A percentile compares a stretch with the other conserved stretches of the same genome.
phyloP scores from a whole-genome alignment of 2,797 vertebrate species.

The Furcifer pardalis region DNA sequence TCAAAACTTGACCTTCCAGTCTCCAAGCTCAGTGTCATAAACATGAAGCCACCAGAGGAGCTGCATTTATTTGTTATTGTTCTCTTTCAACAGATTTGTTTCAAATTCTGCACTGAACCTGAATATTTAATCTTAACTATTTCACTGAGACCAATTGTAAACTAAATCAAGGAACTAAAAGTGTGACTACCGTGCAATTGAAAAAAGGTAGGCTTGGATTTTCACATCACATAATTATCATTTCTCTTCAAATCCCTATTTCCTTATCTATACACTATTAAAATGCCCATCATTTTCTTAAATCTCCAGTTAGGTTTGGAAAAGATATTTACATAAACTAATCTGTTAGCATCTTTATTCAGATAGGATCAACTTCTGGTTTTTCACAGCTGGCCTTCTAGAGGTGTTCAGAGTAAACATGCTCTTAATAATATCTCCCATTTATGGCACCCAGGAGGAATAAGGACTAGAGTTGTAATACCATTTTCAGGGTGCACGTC shows the following conservation, averaged over 20 bases:
- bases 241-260: conserved; percentile 49
- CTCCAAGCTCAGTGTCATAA: too few relatives aligned
- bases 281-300: conserved; percentile 59
- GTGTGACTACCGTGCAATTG: neutral
- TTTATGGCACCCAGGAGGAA: conserved; percentile 52
- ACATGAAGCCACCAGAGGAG: too few relatives aligned
- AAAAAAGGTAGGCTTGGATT: conserved; percentile 20
- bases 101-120: neutral
- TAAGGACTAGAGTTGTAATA: conserved; percentile 52
- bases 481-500: conserved; percentile 56
- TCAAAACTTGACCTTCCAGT: too few relatives aligned
- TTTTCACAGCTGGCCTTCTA: conserved; percentile 35
- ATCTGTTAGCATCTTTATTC: conserved; percentile 51
- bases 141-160: conserved; percentile 13
- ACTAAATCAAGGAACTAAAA: neutral
- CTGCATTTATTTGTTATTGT: neutral
- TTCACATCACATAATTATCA: conserved; percentile 12
- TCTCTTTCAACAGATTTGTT: neutral
- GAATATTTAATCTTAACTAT: conserved; percentile 35
- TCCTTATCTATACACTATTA: conserved; percentile 59
- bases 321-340: conserved; percentile 65
- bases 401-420: conserved; percentile 57
- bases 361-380: conserved; percentile 38
- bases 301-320: conserved; percentile 60
- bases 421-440: conserved; percentile 38